These are phyloP conservation scores for Penaeus vannamei DNA, from an alignment of 1,140 invertebrate species.

Conservation along the genomic window DNA sequence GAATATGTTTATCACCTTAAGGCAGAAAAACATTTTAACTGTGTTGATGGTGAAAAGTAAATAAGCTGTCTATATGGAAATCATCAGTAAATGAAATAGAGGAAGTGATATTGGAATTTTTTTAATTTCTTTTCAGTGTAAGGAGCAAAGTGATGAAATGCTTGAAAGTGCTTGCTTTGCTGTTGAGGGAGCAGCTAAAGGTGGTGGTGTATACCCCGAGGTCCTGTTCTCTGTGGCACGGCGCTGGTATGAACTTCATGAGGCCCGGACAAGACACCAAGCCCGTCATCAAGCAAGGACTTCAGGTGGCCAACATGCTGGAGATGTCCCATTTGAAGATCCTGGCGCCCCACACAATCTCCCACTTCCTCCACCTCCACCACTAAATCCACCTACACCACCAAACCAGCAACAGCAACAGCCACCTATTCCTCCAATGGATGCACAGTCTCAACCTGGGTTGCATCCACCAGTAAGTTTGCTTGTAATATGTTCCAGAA, in stretches of 20 bases:
- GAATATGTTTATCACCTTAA: background rate
- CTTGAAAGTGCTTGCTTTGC: slow-evolving; percentile 95
- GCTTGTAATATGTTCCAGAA: too few relatives aligned
- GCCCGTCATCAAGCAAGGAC: slow-evolving; percentile 56
- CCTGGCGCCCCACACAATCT: slow-evolving; percentile 43
- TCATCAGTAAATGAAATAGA: too few relatives aligned
- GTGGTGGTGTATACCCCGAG: slow-evolving; percentile 96
- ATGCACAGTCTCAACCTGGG: slow-evolving; percentile 43
- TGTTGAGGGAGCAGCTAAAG: slow-evolving; percentile 95
- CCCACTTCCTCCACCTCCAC: slow-evolving; percentile 53
- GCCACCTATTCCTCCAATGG: slow-evolving; percentile 18
- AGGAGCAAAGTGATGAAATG: slow-evolving; percentile 96
- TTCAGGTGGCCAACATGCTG: slow-evolving; percentile 42
- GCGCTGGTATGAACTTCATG: slow-evolving; percentile 93
- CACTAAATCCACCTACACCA: slow-evolving; percentile 55
- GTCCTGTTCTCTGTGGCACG: slow-evolving; percentile 95
- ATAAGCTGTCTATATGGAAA: too few relatives aligned
- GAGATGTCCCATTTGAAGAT: slow-evolving; percentile 53
- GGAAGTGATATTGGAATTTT: background rate
- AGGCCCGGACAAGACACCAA: slow-evolving; percentile 70
- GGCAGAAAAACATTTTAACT: too few relatives aligned
- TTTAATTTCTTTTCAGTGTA: slow-evolving; percentile 79
- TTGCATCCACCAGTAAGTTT: slow-evolving; percentile 57
- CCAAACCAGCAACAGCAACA: slow-evolving; percentile 56
- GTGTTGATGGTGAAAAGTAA: too few relatives aligned